phyloP scores from a whole-genome alignment of 2,113 vertebrate genomes.

The Hoplias malabaricus region DNA sequence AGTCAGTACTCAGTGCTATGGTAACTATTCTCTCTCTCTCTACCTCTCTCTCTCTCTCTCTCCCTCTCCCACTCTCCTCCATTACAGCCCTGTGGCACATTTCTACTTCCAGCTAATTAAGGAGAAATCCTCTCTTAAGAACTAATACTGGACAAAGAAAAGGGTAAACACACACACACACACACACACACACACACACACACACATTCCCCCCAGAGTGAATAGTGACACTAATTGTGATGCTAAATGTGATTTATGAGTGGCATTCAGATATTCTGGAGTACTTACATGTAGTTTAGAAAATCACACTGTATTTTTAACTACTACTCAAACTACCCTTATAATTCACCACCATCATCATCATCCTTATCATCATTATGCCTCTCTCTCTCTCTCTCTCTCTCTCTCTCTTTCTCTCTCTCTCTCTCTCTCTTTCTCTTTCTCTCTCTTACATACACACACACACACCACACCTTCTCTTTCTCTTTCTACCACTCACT shows the following conservation, averaged over 20 bases:
- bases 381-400: neutral
- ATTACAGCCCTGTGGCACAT: neutral
- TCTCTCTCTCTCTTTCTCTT: neutral
- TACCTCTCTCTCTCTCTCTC: neutral
- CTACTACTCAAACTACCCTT: neutral
- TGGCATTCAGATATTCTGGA: conserved; percentile 22
- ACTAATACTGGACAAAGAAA: conserved; percentile 6
- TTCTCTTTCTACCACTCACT: too few species aligned
- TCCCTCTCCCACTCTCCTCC: neutral
- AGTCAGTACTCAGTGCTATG: conserved; percentile 1
- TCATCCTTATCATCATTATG: neutral
- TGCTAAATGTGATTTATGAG: too few species aligned
- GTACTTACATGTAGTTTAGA: neutral
- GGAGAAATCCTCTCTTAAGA: conserved; percentile 10
- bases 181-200: conserved; percentile 12
- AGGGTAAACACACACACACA: conserved; percentile 18
- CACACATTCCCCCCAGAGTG: neutral
- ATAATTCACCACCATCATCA: neutral
- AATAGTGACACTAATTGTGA: neutral
- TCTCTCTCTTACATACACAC: too few species aligned
- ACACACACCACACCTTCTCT: too few species aligned
- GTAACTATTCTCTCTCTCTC: neutral
- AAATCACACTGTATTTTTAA: neutral
- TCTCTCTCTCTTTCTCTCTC: conserved; percentile 3
- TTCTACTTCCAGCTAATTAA: conserved; percentile 25